These are phyloP conservation scores for Dasyornis broadbenti DNA, from an alignment of 2,113 vertebrate genomes.

Conservation along the genomic window DNA sequence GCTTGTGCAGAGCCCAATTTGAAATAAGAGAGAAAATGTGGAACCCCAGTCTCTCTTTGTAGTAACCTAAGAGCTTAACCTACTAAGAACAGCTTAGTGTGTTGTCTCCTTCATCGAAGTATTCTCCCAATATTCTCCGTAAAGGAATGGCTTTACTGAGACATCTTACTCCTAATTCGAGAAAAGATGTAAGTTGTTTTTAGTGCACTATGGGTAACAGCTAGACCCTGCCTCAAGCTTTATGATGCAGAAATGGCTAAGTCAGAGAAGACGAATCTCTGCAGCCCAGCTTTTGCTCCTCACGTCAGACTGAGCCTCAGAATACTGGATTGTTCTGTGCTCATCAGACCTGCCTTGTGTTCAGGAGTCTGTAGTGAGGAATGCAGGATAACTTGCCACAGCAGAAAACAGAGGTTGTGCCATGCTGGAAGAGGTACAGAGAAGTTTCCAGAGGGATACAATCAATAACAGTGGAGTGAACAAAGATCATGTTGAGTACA, in stretches of 20 bases:
- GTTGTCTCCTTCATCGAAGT: background rate
- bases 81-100: background rate
- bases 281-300: background rate
- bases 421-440: background rate
- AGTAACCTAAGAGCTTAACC: background rate
- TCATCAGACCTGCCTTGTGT: background rate
- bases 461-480: background rate
- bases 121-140: background rate
- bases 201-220: background rate
- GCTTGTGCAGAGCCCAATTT: background rate
- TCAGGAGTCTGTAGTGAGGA: background rate
- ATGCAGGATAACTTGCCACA: background rate
- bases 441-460: background rate
- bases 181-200: background rate
- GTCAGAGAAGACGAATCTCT: background rate
- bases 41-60: background rate
- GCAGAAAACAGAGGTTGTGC: background rate
- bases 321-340: background rate
- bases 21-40: background rate
- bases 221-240: background rate
- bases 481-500: background rate
- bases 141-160: background rate
- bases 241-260: background rate
- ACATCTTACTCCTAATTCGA: background rate
- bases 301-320: background rate